A percentile compares a stretch with the other conserved stretches of the same genome.
Evolutionary conservation across 1,140 invertebrate species (phyloP).

Genomic region (Archivesica marissinica): DNA sequence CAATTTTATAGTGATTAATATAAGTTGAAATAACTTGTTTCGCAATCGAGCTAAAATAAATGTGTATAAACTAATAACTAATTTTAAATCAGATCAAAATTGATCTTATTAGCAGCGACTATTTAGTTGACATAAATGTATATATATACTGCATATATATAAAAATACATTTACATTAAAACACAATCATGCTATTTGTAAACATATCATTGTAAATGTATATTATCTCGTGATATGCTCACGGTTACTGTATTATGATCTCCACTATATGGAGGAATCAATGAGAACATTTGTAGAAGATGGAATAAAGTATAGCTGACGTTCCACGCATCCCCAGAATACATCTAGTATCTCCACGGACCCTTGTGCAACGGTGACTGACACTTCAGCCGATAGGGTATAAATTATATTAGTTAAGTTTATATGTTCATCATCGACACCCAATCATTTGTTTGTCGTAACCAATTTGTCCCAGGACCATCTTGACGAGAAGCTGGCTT

Average conservation of each 20-base stretch:
- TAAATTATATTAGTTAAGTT: slow-evolving; percentile 28
- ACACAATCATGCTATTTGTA: not conserved
- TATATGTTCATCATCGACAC: slow-evolving; percentile 36
- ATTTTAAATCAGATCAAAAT: no score
- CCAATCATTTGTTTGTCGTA: slow-evolving; percentile 46
- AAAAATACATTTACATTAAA: no score
- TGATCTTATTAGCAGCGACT: no score
- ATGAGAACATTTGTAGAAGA: no score
- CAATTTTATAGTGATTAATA: no score
- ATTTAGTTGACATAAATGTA: no score
- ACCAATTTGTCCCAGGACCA: not conserved
- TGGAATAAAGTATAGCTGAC: no score
- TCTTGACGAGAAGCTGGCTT: not conserved
- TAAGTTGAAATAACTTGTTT: no score
- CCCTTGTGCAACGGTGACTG: not conserved
- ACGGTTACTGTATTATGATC: not conserved
- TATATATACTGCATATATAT: no score
- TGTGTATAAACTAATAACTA: no score
- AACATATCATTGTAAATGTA: not conserved
- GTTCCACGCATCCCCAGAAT: not conserved
- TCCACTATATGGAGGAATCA: no score
- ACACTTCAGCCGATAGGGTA: not conserved
- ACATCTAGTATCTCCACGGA: slow-evolving; percentile 1
- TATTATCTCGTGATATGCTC: not conserved
- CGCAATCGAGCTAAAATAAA: no score